Base-by-base conservation (phyloP, 2,888 invertebrate species). In the Eupithecia centaureata region DNA sequence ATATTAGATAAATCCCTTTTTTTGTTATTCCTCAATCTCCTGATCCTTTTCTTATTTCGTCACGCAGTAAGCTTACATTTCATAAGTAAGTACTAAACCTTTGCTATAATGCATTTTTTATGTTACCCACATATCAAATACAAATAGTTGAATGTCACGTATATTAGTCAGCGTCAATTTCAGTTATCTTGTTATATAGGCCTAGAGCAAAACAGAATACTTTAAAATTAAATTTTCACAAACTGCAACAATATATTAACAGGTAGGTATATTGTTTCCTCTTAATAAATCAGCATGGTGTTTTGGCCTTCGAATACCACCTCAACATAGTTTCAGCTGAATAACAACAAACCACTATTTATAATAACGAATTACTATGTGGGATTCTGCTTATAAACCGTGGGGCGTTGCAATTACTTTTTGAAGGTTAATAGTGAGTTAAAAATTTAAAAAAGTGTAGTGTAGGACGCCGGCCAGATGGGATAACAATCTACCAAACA, bases 351-450 rank as follows among this genome's bases (percentile, higher is more conserved):
- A 8, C 54, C 30, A 30, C 30, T 56, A 30, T 30, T 56, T 56
- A 30, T 56, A n/a, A 56, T 56, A 30, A 56, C 28, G 30, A 15
- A n/a, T 56, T 56, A 56, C 54, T 56, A 15, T 27, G 54, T 56
- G n/a, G 3, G 30, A 56, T n/a, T 8, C 7, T 15, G 15, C 35
- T 47, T 3, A 47, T 47, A 47, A 22, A 12, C 10, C 47, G 47
- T 12, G 10, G 0, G 8, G 18, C 1, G 12, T 22, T 42, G 22
- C 18, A 18, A 18, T 18, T 8, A n/a, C 2, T 18, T 22, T 18
- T 47, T 47, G 47, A 47, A 47, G 18, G 47, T 22, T 22, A 47
- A 12, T 12, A 10, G 42, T 18, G 42, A 10, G 18, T 42, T 8
- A 2, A 18, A 42, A 42, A n/a, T n/a, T n/a, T n/a, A n/a, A n/a